These are phyloP conservation scores for Albula glossodonta DNA, from an alignment of 2,113 vertebrate genomes.

Conservation along the genomic window DNA sequence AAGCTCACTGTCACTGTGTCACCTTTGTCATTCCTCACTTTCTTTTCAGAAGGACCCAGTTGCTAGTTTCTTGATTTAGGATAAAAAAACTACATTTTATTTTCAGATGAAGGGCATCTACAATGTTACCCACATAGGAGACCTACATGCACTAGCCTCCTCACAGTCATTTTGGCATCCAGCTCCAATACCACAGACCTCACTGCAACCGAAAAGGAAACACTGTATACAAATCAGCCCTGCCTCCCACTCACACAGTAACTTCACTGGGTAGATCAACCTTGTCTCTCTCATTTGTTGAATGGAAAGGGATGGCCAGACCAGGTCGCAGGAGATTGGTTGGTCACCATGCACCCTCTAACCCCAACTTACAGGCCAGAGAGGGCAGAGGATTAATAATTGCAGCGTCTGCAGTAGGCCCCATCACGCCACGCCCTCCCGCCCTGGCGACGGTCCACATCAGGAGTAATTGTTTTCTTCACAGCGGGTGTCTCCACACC, in stretches of 20 bases:
- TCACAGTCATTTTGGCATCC: background rate
- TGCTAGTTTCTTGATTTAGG: background rate
- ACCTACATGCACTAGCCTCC: background rate
- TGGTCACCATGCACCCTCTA: background rate
- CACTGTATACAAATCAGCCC: background rate
- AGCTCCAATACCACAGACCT: background rate
- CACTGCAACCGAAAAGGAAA: background rate
- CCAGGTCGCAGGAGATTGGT: background rate
- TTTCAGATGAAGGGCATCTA: background rate
- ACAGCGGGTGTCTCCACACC: conserved; percentile 48
- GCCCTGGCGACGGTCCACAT: conserved; percentile 41
- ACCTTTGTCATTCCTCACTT: background rate
- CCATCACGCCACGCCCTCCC: background rate
- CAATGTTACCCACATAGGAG: background rate
- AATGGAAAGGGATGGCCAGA: background rate
- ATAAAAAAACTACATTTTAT: background rate
- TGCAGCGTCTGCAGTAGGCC: background rate
- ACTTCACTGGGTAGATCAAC: background rate
- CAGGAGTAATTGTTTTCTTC: conserved; percentile 44
- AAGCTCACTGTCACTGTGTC: background rate
- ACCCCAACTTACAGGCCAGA: background rate
- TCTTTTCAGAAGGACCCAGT: background rate
- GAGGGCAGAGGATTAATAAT: background rate
- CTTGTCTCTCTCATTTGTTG: background rate
- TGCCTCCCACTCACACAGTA: background rate